Percentiles rank a stretch among this genome's conserved stretches.
phyloP scores from a whole-genome alignment of 1,140 invertebrate species.

The Danaus plexippus region DNA sequence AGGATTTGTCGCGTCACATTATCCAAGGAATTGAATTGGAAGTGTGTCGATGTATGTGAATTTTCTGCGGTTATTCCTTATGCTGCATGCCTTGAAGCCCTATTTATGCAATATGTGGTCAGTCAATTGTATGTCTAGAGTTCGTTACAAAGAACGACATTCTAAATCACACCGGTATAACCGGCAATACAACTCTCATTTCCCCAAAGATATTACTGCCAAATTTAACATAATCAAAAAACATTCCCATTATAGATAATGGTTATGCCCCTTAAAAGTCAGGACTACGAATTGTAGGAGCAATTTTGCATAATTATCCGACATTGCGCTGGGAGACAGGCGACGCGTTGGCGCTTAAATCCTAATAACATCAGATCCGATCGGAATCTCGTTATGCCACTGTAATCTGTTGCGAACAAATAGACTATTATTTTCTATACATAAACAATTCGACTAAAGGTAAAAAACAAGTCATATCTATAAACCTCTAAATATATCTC shows the following conservation, averaged over 20 bases:
- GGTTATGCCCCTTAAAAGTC: constrained; percentile 65
- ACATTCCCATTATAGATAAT: constrained; percentile 63
- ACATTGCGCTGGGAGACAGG: constrained; percentile 53
- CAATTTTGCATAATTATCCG: constrained; percentile 71
- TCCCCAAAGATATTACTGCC: constrained; percentile 58
- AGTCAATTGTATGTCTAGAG: constrained; percentile 38
- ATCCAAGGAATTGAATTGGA: constrained; percentile 57
- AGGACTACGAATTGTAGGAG: constrained; percentile 62
- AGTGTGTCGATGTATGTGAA: constrained; percentile 55
- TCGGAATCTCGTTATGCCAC: constrained; percentile 65
- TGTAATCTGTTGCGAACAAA: constrained; percentile 58
- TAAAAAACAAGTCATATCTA: constrained; percentile 12
- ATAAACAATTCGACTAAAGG: background rate
- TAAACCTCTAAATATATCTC: constrained; percentile 16
- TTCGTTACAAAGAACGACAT: constrained; percentile 31
- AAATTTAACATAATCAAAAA: constrained; percentile 67
- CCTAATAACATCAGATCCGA: constrained; percentile 65
- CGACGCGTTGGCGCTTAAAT: constrained; percentile 60
- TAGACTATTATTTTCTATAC: constrained; percentile 30
- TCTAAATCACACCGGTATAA: constrained; percentile 17
- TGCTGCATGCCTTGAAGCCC: constrained; percentile 50
- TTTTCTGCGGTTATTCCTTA: constrained; percentile 57
- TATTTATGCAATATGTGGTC: constrained; percentile 58
- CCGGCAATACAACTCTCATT: constrained; percentile 35
- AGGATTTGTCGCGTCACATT: constrained; percentile 55